Base-by-base conservation (phyloP, 2,797 vertebrate genomes). In the Myoxocephalus aenaeus region DNA sequence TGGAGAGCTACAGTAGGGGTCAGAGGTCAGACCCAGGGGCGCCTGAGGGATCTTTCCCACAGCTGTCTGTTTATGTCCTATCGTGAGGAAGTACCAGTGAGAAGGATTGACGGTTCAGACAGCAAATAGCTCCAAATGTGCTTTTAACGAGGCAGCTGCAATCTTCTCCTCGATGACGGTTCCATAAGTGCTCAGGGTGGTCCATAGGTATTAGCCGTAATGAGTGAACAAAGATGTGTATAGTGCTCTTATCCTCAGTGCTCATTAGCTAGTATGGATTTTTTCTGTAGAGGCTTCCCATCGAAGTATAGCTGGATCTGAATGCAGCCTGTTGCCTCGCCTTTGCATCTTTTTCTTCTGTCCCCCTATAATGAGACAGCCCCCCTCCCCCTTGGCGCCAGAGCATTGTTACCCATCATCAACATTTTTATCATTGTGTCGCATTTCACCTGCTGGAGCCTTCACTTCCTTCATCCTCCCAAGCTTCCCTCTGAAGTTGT, bases 71-170 rank as follows among this genome's bases (percentile, higher is more conserved):
- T 89, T 84, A 83, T 80, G 72, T 89, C 83, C 71, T 59, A 17
- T 32, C 38, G 40, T 57, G 77, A 85, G 82, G 84, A 90, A 79
- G 85, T 71, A 53, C 44, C 63, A 40, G 46, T 79, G 51, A 81
- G 80, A 86, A 77, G 38, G 44, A 88, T 62, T 51, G 53, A 70
- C 70, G 65, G 70, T 88, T 88, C 74, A 82, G 79, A 76, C 75
- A 77, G 86, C 73, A 89, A 87, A 90, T 77, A 80, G 81, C 78
- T 90, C 86, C 59, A 88, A 90, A 92, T 93, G 82, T 81, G 82
- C 74, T 91, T 92, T 93, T 93, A 94, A 93, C 91, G 91, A 93
- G 91, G 86, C 84, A 84, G 86, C 90, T 89, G 83, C 71, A 85
- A 77, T 90, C 76, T 66, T 90, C 69, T 87, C 62, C 77, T 85